Percentiles rank a stretch among this genome's conserved stretches.
Evolutionary conservation across 2,797 vertebrate genomes (phyloP).

Genomic region (Gymnodraco acuticeps): DNA sequence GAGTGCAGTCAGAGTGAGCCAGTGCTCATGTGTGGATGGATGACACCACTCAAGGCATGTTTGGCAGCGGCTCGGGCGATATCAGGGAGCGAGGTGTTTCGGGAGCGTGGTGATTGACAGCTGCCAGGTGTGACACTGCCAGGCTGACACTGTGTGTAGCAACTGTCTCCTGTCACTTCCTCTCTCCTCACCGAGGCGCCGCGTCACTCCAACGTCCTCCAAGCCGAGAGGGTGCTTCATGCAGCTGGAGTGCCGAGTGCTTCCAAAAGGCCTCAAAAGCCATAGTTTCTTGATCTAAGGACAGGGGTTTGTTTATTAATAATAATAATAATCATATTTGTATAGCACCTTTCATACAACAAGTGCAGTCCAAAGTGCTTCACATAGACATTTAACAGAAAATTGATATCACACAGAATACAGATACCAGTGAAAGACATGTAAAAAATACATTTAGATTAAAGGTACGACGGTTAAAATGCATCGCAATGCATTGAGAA

Average conservation of each 20-base stretch:
- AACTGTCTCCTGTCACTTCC: constrained; percentile 84
- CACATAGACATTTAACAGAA: too few relatives aligned
- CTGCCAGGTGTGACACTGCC: constrained; percentile 85
- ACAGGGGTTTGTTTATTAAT: constrained; percentile 23
- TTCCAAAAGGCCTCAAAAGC: constrained; percentile 46
- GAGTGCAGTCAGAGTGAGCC: constrained; percentile 69
- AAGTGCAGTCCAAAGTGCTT: too few relatives aligned
- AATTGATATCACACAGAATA: too few relatives aligned
- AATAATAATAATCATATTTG: too few relatives aligned
- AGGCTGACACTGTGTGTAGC: constrained; percentile 72
- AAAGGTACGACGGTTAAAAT: too few relatives aligned
- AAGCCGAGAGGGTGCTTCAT: constrained; percentile 52
- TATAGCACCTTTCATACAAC: too few relatives aligned
- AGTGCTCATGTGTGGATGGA: constrained; percentile 75
- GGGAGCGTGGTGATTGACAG: constrained; percentile 79
- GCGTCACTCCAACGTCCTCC: constrained; percentile 55
- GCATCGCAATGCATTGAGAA: too few relatives aligned
- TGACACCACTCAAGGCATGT: constrained; percentile 82
- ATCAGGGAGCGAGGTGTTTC: constrained; percentile 77
- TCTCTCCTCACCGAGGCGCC: constrained; percentile 47
- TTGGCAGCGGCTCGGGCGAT: constrained; percentile 80
- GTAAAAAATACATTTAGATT: too few relatives aligned
- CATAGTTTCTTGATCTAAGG: constrained; percentile 33
- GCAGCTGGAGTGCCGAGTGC: constrained; percentile 60
- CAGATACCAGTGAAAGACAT: too few relatives aligned